Conservation (phyloP, 2,113 vertebrate genomes). For the Tursiops truncatus region DNA sequence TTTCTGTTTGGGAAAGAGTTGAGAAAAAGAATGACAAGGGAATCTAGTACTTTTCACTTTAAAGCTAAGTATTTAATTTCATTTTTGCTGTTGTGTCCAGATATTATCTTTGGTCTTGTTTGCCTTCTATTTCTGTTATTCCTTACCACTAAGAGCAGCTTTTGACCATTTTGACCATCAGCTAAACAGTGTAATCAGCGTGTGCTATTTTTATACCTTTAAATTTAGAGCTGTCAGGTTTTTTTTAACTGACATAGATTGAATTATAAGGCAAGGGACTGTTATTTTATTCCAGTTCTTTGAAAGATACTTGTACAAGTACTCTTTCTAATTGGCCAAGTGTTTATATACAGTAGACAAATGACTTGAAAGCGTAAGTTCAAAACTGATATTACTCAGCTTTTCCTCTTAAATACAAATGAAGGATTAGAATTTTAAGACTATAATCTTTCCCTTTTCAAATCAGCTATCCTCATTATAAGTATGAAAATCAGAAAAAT, state of each 20-base stretch:
- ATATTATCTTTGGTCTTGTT: conserved; percentile 49
- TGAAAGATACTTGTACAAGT: conserved; percentile 14
- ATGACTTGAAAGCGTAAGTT: not conserved
- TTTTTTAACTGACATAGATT: conserved; percentile 48
- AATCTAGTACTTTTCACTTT: conserved; percentile 8
- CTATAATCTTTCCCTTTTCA: not conserved
- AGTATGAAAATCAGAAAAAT: conserved; percentile 51
- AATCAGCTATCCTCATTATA: not conserved
- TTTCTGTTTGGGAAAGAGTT: not conserved
- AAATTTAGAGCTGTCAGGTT: conserved; percentile 31
- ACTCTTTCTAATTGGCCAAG: not conserved
- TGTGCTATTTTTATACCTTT: conserved; percentile 50
- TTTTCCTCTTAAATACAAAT: not conserved
- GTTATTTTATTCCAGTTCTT: conserved; percentile 50
- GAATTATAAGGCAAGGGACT: conserved; percentile 18
- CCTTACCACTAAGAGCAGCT: conserved; percentile 12
- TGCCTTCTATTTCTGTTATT: conserved; percentile 53
- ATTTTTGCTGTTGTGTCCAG: conserved; percentile 55
- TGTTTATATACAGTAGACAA: conserved; percentile 6
- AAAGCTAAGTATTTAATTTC: conserved; percentile 51
- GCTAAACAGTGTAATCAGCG: conserved; percentile 5
- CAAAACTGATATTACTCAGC: conserved; percentile 25
- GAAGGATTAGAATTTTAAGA: conserved; percentile 50
- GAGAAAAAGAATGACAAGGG: not conserved
- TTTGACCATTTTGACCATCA: conserved; percentile 57